phyloP scores from a whole-genome alignment of 2,113 vertebrate genomes.

The Tupaia tana region DNA sequence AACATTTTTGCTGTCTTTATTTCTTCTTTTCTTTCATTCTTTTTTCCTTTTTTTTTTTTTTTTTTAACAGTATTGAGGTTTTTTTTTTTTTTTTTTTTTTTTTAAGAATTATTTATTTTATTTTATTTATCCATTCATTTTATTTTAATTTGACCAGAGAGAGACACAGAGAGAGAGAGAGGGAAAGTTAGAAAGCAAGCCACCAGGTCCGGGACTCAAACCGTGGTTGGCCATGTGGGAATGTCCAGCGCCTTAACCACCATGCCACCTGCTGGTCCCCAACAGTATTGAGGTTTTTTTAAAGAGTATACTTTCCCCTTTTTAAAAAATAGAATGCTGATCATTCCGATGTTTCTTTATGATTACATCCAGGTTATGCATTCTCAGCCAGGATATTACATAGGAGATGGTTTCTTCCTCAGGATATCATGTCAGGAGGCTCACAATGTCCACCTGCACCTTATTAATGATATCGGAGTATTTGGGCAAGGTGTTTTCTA shows the following conservation, averaged over 20 bases:
- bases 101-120: no score
- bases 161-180: no score
- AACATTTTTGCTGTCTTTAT: conserved; percentile 19
- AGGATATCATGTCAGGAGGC: background rate
- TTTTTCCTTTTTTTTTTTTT: no score
- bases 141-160: no score
- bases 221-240: no score
- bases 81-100: conserved; percentile 17
- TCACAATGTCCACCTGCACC: background rate
- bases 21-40: background rate
- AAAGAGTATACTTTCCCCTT: background rate
- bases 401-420: background rate
- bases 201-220: no score
- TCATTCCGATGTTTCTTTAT: conserved; percentile 20
- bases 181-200: no score
- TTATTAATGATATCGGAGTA: conserved; percentile 10
- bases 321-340: conserved; percentile 14
- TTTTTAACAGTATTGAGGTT: no score
- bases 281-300: no score
- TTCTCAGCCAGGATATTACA: background rate
- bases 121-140: no score
- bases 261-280: no score
- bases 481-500: background rate
- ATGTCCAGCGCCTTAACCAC: no score
- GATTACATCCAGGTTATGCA: conserved; percentile 5